phyloP scores from a whole-genome alignment of 2,888 invertebrate species.

The Acleris holmiana region DNA sequence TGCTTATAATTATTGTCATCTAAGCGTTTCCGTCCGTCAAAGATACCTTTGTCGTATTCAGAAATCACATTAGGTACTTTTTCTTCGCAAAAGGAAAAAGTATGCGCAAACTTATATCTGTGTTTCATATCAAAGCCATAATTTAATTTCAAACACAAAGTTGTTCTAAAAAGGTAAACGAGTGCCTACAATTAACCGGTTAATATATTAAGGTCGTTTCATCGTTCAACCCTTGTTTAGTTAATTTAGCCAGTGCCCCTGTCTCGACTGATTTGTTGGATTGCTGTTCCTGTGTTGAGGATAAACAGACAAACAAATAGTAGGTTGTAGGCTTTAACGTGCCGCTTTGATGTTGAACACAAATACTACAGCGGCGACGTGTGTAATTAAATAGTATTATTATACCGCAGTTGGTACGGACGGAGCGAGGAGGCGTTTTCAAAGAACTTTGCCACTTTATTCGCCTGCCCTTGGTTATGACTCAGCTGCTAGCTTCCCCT shows the following conservation, averaged over 20 bases:
- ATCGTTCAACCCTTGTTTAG: constrained; percentile 39
- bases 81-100: not conserved
- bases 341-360: constrained; percentile 17
- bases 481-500: constrained; percentile 29
- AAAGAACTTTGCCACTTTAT: constrained; percentile 11
- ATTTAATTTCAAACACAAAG: constrained; percentile 22
- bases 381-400: constrained; percentile 4
- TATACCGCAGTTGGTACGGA: constrained; percentile 1
- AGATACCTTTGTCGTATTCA: too few species aligned
- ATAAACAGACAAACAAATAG: constrained; percentile 32
- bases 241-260: constrained; percentile 37
- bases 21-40: too few species aligned
- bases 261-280: constrained; percentile 38
- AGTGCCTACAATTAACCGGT: constrained; percentile 35
- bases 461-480: constrained; percentile 27
- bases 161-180: constrained; percentile 29
- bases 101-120: not conserved
- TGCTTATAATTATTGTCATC: too few species aligned
- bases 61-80: too few species aligned
- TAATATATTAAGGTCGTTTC: constrained; percentile 38
- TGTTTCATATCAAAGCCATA: constrained; percentile 9
- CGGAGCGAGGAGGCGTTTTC: constrained; percentile 13
- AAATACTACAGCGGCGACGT: constrained; percentile 2
- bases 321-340: constrained; percentile 20
- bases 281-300: constrained; percentile 35